These are phyloP conservation scores for Tetraneura akinire DNA, from an alignment of 1,140 invertebrate species.

Conservation along the genomic window DNA sequence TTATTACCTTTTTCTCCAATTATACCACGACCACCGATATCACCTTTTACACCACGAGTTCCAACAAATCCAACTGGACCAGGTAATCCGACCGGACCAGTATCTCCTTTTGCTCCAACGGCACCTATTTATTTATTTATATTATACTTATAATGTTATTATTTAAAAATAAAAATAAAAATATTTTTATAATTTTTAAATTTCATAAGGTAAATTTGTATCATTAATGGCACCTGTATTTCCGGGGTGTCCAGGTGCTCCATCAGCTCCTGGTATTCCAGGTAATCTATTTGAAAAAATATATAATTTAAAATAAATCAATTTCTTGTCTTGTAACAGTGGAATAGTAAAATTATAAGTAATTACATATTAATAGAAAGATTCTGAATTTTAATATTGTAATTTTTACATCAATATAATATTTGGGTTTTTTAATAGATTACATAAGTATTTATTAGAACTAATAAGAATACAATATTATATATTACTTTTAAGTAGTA, in stretches of 20 bases:
- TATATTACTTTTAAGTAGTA: no score
- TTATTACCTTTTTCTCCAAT: slow-evolving; percentile 67
- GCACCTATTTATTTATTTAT: slow-evolving; percentile 60
- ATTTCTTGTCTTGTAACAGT: no score
- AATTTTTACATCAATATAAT: no score
- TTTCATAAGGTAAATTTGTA: slow-evolving; percentile 52
- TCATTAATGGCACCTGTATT: slow-evolving; percentile 59
- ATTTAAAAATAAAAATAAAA: no score
- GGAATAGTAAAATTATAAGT: no score
- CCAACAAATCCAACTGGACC: slow-evolving; percentile 77
- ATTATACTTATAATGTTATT: background rate
- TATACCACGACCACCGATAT: slow-evolving; percentile 72
- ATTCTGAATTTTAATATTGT: no score
- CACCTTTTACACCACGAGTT: slow-evolving; percentile 72
- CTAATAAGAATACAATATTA: no score
- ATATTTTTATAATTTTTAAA: no score
- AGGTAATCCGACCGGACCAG: slow-evolving; percentile 68
- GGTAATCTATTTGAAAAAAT: slow-evolving; percentile 60
- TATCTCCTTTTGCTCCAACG: slow-evolving; percentile 69
- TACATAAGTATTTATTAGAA: no score
- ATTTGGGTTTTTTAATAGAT: no score
- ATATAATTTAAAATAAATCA: no score
- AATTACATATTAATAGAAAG: no score
- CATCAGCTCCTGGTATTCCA: slow-evolving; percentile 73
- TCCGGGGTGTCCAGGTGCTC: slow-evolving; percentile 72